Percentiles rank a stretch among this genome's conserved stretches.
Conservation (phyloP, 2,888 invertebrate species). For the Onchidella celtica region DNA sequence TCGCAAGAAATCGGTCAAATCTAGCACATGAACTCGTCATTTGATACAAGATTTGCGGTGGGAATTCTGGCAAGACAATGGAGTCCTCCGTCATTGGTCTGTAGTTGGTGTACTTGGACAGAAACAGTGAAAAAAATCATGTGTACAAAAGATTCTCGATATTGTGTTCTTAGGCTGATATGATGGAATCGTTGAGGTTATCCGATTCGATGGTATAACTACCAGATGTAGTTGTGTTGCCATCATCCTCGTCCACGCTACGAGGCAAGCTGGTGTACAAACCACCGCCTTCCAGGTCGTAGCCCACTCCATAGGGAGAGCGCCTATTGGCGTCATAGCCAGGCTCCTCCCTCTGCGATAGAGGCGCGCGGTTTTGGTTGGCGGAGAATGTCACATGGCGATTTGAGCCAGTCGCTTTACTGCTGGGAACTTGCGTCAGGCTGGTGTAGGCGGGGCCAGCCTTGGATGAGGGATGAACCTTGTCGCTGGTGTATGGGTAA, state of each 20-base stretch:
- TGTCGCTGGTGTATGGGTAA: slow-evolving; percentile 41
- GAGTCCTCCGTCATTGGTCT: no score
- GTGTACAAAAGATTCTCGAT: no score
- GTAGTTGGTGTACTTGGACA: no score
- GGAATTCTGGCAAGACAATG: no score
- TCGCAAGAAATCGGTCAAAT: no score
- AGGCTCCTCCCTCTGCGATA: slow-evolving; percentile 14
- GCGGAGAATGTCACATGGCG: slow-evolving; percentile 47
- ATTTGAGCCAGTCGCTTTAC: slow-evolving; percentile 12
- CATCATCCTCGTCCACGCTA: slow-evolving; percentile 53
- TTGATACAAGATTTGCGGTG: no score
- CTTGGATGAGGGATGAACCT: slow-evolving; percentile 37
- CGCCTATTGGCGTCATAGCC: slow-evolving; percentile 3
- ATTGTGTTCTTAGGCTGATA: slow-evolving; percentile 47
- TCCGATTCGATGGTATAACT: slow-evolving; percentile 58
- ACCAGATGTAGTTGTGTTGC: slow-evolving; percentile 56
- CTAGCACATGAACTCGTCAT: no score
- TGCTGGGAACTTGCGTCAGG: slow-evolving; percentile 30
- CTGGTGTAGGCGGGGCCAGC: slow-evolving; percentile 39
- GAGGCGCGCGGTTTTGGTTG: slow-evolving; percentile 6
- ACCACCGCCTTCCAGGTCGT: slow-evolving; percentile 29
- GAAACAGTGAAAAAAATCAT: no score
- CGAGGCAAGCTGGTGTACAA: slow-evolving; percentile 50
- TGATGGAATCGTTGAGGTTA: slow-evolving; percentile 51
- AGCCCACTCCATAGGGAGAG: slow-evolving; percentile 24